Conservation (phyloP, 2,113 vertebrate species). For the Patagioenas fasciata region DNA sequence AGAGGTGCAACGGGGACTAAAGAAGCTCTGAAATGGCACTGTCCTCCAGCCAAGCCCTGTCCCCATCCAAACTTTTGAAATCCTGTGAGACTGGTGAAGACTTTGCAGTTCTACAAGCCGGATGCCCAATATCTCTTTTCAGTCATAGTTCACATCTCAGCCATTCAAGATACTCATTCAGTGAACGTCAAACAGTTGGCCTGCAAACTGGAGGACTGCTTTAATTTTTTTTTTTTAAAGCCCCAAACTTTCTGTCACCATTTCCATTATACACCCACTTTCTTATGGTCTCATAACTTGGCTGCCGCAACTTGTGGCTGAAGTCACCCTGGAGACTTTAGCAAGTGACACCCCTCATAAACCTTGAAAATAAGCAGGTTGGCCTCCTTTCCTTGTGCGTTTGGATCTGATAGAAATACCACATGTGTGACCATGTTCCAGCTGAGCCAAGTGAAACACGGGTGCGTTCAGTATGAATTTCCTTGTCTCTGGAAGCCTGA, state of each 20-base stretch:
- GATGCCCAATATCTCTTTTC: neutral
- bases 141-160: neutral
- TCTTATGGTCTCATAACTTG: neutral
- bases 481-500: neutral
- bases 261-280: slow-evolving; percentile 35
- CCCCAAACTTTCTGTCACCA: neutral
- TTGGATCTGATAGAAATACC: neutral
- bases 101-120: neutral
- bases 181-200: neutral
- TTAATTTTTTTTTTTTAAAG: neutral
- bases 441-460: accelerated
- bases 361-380: neutral
- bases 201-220: neutral
- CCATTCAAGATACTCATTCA: neutral
- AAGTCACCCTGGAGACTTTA: slow-evolving; percentile 18
- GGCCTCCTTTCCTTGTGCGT: neutral
- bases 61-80: neutral
- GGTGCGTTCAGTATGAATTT: accelerated
- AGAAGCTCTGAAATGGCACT: neutral
- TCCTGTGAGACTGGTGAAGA: accelerated
- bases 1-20: neutral
- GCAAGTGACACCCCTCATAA: neutral
- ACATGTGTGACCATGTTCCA: neutral
- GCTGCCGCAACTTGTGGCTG: neutral
- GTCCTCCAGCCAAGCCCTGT: neutral